Evolutionary conservation across 2,888 invertebrate genomes (phyloP), one percentile per base, ranked within the genome.

Genomic region (Oeneis ivallda): DNA sequence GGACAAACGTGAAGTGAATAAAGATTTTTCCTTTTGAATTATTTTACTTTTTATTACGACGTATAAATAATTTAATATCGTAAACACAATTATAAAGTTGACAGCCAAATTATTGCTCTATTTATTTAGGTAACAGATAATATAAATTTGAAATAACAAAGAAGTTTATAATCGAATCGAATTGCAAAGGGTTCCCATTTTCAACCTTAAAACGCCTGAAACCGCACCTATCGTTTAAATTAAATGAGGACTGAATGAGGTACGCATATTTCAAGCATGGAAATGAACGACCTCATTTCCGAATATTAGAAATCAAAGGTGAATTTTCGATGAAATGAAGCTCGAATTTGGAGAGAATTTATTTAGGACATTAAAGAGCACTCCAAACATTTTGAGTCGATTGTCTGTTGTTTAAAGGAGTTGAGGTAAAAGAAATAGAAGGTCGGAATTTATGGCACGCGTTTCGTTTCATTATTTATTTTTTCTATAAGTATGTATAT

Each of bases 291-390:
- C 41, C 39, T 41, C 56, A 19, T 56, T 56, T 56, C 19, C 19
- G 56, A 56, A 56, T 56, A 56, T 56, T 56, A 56, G 56, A 56
- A 56, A 56, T 56, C 56, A 56, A 56, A 56, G 56, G 56, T 41
- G 39, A 11, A 56, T 56, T 56, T 39, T 39, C 56, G 39, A 41
- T 7, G 39, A 41, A 56, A 56, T 10, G 37, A 37, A 15, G 10
- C 53, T 19, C 17, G 41, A 15, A 41, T 41, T 41, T 19, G 19
- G 17, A 19, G 19, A 13, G 19, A 56, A 56, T 41, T 39, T 54
- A 54, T 37, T 56, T 11, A 56, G 19, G 56, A 56, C 54, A 15
- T 53, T 34, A n/a, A 9, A 34, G 34, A 34, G 32, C 34, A 50
- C 10, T 52, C 13, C n/a, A 15, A 53, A 53, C 53, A 26, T 53